Base-by-base conservation (phyloP, 2,888 invertebrate species). In the Pollenia griseotomentosa region DNA sequence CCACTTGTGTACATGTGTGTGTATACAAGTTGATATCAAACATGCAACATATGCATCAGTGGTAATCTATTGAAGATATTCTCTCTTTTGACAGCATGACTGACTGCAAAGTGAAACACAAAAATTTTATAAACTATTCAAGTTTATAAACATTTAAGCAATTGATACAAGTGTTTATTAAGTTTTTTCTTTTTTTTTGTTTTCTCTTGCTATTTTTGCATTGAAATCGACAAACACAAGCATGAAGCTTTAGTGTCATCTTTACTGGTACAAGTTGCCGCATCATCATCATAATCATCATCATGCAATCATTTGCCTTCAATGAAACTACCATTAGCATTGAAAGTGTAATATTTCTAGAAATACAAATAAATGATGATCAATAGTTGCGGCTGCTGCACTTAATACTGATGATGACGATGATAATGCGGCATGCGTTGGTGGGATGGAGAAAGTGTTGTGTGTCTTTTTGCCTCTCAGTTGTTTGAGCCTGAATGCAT, bases 91-190 rank as follows among this genome's bases (percentile, higher is more conserved):
- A 63, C 61, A 59, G 59, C 51, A 19, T 63, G 71, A 57, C 19
- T 81, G 57, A 73, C 46, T 55, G 55, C 48, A 40, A 16, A 33
- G 33, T 65, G 33, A 46, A 46, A 55, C 23, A 63, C 33, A 59
- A 53, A 53, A 42, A 33, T 65, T 19, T 65, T 55, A 71, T 59
- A 75, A 71, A 70, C 75, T 83, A 73, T 75, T 78, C 19, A 83
- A 75, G 51, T 65, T 75, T 86, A 80, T 75, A 75, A 83, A 83
- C 75, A 80, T 75, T 61, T 23, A 75, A 75, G 75, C 71, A 68
- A 83, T 73, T 78, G 81, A 78, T 73, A 81, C 73, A 77, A 84
- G 73, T 78, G 81, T 81, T 77, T 83, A 33, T 6, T 44, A 77
- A 70, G 65, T 57, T 51, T 33, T 23, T 40, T 16, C 1, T 7